Conservation (phyloP, 2,113 vertebrate species). For the Pteropus alecto region DNA sequence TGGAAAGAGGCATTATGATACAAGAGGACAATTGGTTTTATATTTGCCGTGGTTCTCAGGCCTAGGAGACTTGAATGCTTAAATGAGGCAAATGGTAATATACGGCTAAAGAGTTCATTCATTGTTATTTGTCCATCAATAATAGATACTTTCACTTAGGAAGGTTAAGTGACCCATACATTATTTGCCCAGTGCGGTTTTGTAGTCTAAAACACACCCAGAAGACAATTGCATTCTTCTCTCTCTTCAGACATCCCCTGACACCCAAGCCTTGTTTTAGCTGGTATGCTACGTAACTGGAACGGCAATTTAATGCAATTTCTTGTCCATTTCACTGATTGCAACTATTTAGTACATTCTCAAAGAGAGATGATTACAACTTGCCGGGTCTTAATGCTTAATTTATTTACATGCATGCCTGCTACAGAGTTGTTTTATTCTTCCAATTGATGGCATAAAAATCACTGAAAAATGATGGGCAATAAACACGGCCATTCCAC, state of each 20-base stretch:
- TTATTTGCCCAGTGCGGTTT: constrained; percentile 66
- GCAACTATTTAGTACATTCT: constrained; percentile 84
- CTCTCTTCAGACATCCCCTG: background rate
- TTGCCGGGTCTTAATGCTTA: constrained; percentile 84
- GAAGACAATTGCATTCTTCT: constrained; percentile 74
- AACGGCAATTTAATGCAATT: constrained; percentile 82
- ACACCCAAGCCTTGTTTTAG: constrained; percentile 69
- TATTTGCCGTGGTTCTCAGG: background rate
- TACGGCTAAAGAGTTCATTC: constrained; percentile 60
- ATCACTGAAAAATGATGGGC: constrained; percentile 84
- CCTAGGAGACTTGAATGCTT: background rate
- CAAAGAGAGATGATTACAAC: constrained; percentile 86
- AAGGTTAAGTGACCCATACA: constrained; percentile 62
- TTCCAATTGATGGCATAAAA: constrained; percentile 83
- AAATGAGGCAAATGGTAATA: constrained; percentile 3
- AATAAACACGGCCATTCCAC: constrained; percentile 80
- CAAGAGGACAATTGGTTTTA: constrained; percentile 13
- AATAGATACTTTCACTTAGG: constrained; percentile 65
- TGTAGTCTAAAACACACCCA: constrained; percentile 64
- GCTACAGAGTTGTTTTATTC: constrained; percentile 81
- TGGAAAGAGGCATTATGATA: background rate
- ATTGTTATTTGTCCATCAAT: constrained; percentile 64
- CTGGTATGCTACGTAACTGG: constrained; percentile 67
- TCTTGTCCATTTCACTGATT: constrained; percentile 85
- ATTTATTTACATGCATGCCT: constrained; percentile 88